Base-by-base conservation (phyloP, 2,888 invertebrate genomes). In the Protula sp. region DNA sequence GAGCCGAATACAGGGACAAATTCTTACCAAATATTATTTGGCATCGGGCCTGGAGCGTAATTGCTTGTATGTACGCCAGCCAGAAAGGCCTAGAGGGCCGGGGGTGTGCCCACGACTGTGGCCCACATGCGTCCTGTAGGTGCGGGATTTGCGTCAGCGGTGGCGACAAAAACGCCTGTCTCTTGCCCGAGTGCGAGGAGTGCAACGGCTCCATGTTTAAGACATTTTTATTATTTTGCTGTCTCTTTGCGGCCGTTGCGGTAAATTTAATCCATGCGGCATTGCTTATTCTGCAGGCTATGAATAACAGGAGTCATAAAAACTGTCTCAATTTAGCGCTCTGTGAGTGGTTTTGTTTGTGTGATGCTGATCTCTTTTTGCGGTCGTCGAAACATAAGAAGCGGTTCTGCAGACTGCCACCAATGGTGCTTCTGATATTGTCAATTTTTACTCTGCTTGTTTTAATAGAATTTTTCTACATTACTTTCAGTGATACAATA, bases 31-130 rank as follows among this genome's bases (percentile, higher is more conserved):
- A 68, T 54, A 66, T 76, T 24, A 54, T 69, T 30, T 64, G 69
- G 60, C 61, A 68, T 22, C 59, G 76, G 50, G 62, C 72, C 47
- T 58, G 59, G 24, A 62, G 59, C 5, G 54, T 76, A 3, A 50
- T 74, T 47, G 59, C 59, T 4, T 64, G 68, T 26, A 65, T 71
- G 38, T 65, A 59, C 27, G 60, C 69, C 50, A 59, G 67, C 26
- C 66, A 70, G 54, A 45, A 58, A n/a, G 70, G 70, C 2, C 31
- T 55, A n/a, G 14, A 31, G 3, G 77, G 77, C 22, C 74, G 72
- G 60, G 60, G 74, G 3, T 77, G 77, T 57, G 29, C 60, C 14
- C 74, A 76, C 53, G 77, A 77, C 63, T 77, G 77, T 67, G 77
- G 77, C 2, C 77, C 77, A 9, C 68, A 70, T 53, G 77, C 75